Percentiles rank a stretch among this genome's conserved stretches.
These are phyloP conservation scores for Triplophysa dalaica DNA, from an alignment of 2,113 vertebrate genomes.

Conservation along the genomic window DNA sequence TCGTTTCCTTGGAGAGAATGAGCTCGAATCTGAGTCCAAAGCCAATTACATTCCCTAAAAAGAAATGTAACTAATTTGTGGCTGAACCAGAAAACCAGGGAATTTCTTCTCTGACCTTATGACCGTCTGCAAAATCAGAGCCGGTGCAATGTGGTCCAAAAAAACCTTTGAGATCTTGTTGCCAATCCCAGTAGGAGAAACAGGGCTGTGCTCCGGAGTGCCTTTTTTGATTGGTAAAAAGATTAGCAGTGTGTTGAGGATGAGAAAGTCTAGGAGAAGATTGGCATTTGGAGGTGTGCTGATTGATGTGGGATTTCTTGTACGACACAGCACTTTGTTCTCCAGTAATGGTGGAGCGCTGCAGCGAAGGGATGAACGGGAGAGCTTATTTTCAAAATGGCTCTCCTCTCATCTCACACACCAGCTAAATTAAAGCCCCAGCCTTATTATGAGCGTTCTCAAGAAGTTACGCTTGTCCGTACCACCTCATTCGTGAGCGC, in stretches of 20 bases:
- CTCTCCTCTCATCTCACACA: conserved; percentile 4
- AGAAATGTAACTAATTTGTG: conserved; percentile 11
- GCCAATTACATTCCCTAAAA: conserved; percentile 28
- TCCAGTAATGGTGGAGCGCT: conserved; percentile 9
- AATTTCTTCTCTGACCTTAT: neutral
- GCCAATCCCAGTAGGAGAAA: conserved; percentile 17
- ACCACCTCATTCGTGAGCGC: neutral
- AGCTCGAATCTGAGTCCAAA: conserved; percentile 6
- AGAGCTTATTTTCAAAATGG: conserved; percentile 17
- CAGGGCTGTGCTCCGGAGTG: conserved; percentile 10
- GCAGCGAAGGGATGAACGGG: neutral
- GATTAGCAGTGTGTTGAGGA: conserved; percentile 42
- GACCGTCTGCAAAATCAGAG: neutral
- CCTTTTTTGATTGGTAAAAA: conserved; percentile 38
- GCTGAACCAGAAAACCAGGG: neutral
- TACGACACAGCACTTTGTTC: conserved; percentile 22
- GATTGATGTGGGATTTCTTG: conserved; percentile 44
- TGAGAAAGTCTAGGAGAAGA: conserved; percentile 34
- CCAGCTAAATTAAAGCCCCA: conserved; percentile 22
- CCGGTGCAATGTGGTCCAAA: conserved; percentile 1
- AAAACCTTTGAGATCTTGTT: neutral
- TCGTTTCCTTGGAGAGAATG: neutral
- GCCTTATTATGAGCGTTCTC: conserved; percentile 8
- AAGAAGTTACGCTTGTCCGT: neutral
- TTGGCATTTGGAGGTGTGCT: conserved; percentile 37